Conservation (phyloP, 2,797 vertebrate genomes). For the Sebastolobus altivelis region DNA sequence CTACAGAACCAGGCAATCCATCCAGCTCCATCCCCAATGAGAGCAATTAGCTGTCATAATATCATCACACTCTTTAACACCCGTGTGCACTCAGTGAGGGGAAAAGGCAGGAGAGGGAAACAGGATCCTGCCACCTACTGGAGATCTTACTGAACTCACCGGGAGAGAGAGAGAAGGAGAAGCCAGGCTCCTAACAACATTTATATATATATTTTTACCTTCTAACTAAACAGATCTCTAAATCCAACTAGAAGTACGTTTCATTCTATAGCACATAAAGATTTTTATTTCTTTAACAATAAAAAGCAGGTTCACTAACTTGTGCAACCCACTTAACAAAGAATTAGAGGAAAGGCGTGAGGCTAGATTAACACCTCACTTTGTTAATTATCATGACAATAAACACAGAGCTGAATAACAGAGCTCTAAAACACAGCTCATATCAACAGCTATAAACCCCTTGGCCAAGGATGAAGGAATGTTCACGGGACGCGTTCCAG, state of each 20-base stretch:
- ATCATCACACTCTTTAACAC: slow-evolving; percentile 80
- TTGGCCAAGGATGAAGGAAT: slow-evolving; percentile 77
- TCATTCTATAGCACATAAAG: neutral
- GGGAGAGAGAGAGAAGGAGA: slow-evolving; percentile 1
- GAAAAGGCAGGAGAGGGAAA: slow-evolving; percentile 60
- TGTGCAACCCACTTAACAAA: slow-evolving; percentile 50
- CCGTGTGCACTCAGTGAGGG: slow-evolving; percentile 67
- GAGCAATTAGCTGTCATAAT: slow-evolving; percentile 84
- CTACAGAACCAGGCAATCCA: slow-evolving; percentile 68
- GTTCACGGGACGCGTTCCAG: slow-evolving; percentile 73
- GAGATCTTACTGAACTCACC: slow-evolving; percentile 71
- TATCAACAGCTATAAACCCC: slow-evolving; percentile 72
- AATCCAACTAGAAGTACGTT: neutral
- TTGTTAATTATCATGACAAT: slow-evolving; percentile 76
- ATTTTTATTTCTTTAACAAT: slow-evolving; percentile 28
- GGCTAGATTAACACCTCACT: slow-evolving; percentile 69
- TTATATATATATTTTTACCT: neutral
- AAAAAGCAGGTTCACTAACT: slow-evolving; percentile 39
- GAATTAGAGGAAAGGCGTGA: slow-evolving; percentile 48
- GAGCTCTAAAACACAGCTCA: slow-evolving; percentile 56
- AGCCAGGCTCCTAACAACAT: neutral
- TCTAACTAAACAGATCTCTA: neutral
- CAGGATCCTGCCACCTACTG: slow-evolving; percentile 87
- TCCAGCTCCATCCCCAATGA: slow-evolving; percentile 77
- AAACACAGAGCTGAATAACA: slow-evolving; percentile 69